phyloP scores from a whole-genome alignment of 2,797 vertebrate genomes.

The Gallinago stenura region DNA sequence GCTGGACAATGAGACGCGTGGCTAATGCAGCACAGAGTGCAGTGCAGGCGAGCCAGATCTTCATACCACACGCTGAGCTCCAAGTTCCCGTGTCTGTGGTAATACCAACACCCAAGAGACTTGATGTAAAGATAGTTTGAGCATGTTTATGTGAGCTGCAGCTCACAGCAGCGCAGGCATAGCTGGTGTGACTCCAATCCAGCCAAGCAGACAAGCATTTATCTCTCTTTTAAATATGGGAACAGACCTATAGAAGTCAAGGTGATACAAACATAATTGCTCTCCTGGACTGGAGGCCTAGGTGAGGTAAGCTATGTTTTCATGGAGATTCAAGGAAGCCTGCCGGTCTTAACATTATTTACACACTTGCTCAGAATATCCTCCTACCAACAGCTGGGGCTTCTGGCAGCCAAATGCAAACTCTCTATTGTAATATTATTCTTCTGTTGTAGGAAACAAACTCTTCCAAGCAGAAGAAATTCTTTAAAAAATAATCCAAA shows the following conservation, averaged over 20 bases:
- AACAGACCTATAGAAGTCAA: background rate
- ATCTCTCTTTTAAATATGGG: background rate
- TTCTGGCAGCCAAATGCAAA: constrained; percentile 42
- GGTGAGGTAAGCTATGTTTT: background rate
- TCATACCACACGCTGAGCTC: background rate
- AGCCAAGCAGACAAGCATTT: background rate
- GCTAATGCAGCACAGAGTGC: background rate
- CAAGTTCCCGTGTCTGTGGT: rapidly evolving
- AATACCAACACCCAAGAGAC: background rate
- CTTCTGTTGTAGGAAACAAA: constrained; percentile 47
- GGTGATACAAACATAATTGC: background rate
- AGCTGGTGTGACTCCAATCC: background rate
- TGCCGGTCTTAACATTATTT: background rate
- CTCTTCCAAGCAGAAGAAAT: constrained; percentile 29
- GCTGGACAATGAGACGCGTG: rapidly evolving
- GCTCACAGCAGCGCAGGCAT: background rate
- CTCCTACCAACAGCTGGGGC: constrained; percentile 4
- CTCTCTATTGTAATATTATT: constrained; percentile 31
- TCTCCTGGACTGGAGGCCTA: background rate
- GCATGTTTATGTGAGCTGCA: background rate
- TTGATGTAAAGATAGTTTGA: background rate
- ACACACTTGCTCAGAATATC: background rate
- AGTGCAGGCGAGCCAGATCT: background rate
- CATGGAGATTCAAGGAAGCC: background rate
- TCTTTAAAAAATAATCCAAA: background rate